Conservation (phyloP, 2,113 vertebrate species). For the Tachycineta bicolor region DNA sequence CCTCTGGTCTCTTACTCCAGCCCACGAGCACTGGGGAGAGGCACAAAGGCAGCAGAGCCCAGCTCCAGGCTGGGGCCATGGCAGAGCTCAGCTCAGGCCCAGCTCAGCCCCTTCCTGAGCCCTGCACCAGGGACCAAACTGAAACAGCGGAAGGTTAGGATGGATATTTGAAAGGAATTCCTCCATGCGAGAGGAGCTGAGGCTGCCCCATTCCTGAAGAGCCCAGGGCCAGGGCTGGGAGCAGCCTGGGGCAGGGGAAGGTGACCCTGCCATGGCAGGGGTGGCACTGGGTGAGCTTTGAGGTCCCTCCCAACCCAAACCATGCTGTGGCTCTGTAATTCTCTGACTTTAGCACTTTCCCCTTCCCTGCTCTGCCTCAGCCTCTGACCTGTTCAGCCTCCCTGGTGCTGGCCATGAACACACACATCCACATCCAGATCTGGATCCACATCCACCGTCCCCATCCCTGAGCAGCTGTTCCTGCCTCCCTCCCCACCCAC, state of each 20-base stretch:
- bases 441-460: neutral
- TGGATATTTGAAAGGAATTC: neutral
- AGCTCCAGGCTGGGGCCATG: too few species aligned
- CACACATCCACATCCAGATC: neutral
- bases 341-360: neutral
- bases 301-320: neutral
- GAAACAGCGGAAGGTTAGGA: neutral
- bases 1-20: neutral
- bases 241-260: rapidly evolving
- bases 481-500: neutral
- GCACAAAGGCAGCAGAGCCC: neutral
- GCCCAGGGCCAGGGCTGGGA: neutral
- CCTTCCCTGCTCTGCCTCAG: neutral
- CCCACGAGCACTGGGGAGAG: rapidly evolving
- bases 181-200: rapidly evolving
- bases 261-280: neutral
- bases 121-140: neutral
- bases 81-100: neutral
- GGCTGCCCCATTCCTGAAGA: neutral
- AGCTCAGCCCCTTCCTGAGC: neutral
- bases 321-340: rapidly evolving
- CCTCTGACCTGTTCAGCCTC: neutral
- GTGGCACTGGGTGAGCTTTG: neutral
- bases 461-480: neutral
- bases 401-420: rapidly evolving